Base-by-base conservation (phyloP, 2,888 invertebrate species). In the Blastobasis lacticolella region DNA sequence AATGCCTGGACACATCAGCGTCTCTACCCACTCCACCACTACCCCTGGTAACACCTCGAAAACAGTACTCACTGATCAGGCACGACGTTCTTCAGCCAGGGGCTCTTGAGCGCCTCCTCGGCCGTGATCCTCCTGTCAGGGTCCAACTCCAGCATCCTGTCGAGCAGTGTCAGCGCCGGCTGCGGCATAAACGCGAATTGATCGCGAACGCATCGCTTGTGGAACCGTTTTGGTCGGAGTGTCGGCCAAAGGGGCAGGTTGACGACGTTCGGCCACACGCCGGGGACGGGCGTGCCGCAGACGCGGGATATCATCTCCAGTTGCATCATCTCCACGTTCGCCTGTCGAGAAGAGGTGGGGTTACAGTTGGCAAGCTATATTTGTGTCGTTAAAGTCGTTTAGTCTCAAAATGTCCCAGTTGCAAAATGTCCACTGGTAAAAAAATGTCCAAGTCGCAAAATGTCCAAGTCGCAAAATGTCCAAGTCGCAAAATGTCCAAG, bases 201-300 rank as follows among this genome's bases (percentile, higher is more conserved):
- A 66, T 99, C 98, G 38, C 97, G 90, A 51, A 99, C 90, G 62
- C 95, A 91, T 57, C 99, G 91, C 65, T 96, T 91, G 88, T 98
- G 94, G 61, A 94, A 92, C 40, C 95, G 95, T 88, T 97, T 97
- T 42, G 97, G 96, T 67, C 97, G 95, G 47, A 99, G 90, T 38
- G 95, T 94, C 75, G 95, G 94, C 91, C 96, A 99, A 4, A 95
- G 90, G 0, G 98, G 98, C 62, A 99, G 89, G 73, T 95, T 94
- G 58, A 97, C 96, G 48, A 99, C 98, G 73, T 94, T 91, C 6
- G 99, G 99, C 99, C 99, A 99, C 43, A 96, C 96, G 45, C 97
- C 97, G 0, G 98, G 98, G 43, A 95, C 94, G 0, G 99, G 98
- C 0, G 98, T 96, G 10, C 99, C 99, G 88, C 99, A 99, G 36